Evolutionary conservation across 2,797 vertebrate species (phyloP).

Genomic region (Sparus aurata): DNA sequence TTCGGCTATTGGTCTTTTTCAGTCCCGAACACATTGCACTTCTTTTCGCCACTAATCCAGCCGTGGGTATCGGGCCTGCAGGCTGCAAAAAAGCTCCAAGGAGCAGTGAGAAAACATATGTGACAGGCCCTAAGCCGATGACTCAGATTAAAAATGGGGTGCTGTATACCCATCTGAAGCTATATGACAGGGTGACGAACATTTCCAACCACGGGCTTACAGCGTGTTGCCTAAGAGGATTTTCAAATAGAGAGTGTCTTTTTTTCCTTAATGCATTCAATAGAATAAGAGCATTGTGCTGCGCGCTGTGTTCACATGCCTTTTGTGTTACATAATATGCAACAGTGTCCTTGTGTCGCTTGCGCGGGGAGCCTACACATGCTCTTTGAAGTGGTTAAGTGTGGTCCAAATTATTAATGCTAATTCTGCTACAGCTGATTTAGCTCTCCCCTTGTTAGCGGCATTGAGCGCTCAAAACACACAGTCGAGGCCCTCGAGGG

Average conservation of each 20-base stretch:
- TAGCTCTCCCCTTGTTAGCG: conserved; percentile 66
- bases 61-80: conserved; percentile 42
- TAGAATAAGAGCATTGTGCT: conserved; percentile 48
- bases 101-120: conserved; percentile 55
- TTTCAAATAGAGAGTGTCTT: conserved; percentile 39
- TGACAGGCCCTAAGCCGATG: conserved; percentile 71
- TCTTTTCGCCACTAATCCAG: conserved; percentile 58
- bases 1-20: conserved; percentile 56
- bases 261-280: conserved; percentile 48
- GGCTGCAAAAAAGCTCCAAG: conserved; percentile 56
- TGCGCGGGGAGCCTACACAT: conserved; percentile 29
- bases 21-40: conserved; percentile 47
- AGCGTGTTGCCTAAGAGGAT: conserved; percentile 61
- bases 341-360: conserved; percentile 38
- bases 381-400: conserved; percentile 58
- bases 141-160: conserved; percentile 75
- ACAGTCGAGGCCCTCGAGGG: conserved; percentile 49
- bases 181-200: conserved; percentile 63
- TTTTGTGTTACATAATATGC: conserved; percentile 52
- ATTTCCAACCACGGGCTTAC: conserved; percentile 39
- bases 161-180: conserved; percentile 59
- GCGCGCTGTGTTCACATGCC: conserved; percentile 17
- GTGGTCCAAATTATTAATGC: conserved; percentile 62
- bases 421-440: conserved; percentile 68
- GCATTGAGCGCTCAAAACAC: conserved; percentile 55